Conservation (phyloP, 2,113 vertebrate species). For the Pelobates fuscus region DNA sequence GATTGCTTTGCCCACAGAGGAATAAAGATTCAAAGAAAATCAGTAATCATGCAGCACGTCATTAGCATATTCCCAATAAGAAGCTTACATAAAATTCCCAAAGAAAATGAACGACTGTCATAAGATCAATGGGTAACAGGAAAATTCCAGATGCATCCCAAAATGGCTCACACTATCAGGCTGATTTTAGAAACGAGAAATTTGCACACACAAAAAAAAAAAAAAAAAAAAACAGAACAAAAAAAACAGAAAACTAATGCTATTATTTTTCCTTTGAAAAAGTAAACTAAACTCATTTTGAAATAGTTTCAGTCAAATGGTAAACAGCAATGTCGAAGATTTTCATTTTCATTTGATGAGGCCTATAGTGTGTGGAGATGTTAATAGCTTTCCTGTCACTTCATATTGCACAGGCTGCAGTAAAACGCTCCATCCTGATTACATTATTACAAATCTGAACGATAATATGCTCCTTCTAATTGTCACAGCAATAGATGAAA, state of each 20-base stretch:
- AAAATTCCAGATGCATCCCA: conserved; percentile 80
- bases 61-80: conserved; percentile 97
- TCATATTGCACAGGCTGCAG: conserved; percentile 46
- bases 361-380: conserved; percentile 42
- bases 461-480: conserved; percentile 56
- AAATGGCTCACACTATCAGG: conserved; percentile 55
- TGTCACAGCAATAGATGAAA: conserved; percentile 60
- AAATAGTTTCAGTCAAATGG: background rate
- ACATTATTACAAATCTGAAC: conserved; percentile 54
- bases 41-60: conserved; percentile 88
- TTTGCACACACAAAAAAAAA: background rate
- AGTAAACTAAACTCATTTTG: conserved; percentile 38
- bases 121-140: conserved; percentile 71
- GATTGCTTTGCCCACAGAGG: conserved; percentile 87
- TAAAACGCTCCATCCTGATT: conserved; percentile 49
- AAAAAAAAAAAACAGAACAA: no score
- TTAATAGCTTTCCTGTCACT: conserved; percentile 48
- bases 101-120: conserved; percentile 79
- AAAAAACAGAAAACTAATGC: no score
- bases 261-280: conserved; percentile 11
- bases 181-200: conserved; percentile 26
- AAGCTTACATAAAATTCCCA: conserved; percentile 75
- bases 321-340: conserved; percentile 7
- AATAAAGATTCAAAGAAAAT: conserved; percentile 94
- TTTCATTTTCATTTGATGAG: conserved; percentile 16